phyloP scores from a whole-genome alignment of 2,888 invertebrate species.

The Anagyrus pseudococci region DNA sequence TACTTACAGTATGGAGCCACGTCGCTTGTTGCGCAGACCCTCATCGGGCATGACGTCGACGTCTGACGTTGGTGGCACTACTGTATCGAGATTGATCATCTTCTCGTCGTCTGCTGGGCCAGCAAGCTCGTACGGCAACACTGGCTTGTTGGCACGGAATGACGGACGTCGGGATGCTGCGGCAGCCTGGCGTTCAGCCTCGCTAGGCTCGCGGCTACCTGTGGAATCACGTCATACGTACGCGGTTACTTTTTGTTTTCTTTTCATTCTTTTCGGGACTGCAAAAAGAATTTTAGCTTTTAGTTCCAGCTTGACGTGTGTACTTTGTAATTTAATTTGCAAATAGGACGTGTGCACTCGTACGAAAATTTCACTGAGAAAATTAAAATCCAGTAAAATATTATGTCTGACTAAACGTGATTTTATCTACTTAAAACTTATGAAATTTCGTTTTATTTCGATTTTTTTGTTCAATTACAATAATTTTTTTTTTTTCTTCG shows the following conservation, averaged over 20 bases:
- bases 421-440: too few relatives aligned
- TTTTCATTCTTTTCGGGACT: too few relatives aligned
- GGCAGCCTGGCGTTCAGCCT: constrained; percentile 37
- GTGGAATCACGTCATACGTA: not conserved
- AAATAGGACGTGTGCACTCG: too few relatives aligned
- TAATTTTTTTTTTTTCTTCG: too few relatives aligned
- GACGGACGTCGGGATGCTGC: constrained; percentile 57
- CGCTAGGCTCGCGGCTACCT: constrained; percentile 50
- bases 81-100: constrained; percentile 59
- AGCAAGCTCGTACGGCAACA: constrained; percentile 54
- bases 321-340: too few relatives aligned
- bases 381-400: too few relatives aligned
- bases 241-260: not conserved
- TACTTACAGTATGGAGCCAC: constrained; percentile 87
- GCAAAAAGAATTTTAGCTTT: too few relatives aligned
- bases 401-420: too few relatives aligned
- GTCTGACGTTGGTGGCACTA: constrained; percentile 71
- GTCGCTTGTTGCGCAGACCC: constrained; percentile 74
- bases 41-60: constrained; percentile 74
- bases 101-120: constrained; percentile 53
- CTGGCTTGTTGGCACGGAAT: constrained; percentile 56
- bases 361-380: too few relatives aligned
- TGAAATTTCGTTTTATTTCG: too few relatives aligned
- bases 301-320: too few relatives aligned
- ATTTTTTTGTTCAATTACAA: too few relatives aligned